These are phyloP conservation scores for Subacronicta megacephala DNA, from an alignment of 2,888 invertebrate genomes.

Conservation along the genomic window DNA sequence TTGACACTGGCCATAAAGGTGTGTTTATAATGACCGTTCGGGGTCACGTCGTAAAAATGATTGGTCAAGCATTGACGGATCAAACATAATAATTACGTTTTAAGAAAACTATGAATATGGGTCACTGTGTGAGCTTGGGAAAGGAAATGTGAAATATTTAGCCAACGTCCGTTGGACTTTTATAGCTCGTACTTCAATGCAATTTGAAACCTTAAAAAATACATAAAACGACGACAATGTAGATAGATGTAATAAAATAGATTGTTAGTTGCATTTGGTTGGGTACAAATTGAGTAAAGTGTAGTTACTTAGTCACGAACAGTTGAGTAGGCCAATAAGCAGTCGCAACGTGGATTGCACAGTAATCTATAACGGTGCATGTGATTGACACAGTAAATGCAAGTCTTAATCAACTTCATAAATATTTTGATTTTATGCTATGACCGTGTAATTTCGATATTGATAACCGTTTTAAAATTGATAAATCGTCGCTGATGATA, in stretches of 20 bases:
- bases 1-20: slow-evolving; percentile 72
- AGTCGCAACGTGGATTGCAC: slow-evolving; percentile 55
- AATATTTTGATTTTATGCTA: slow-evolving; percentile 5
- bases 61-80: slow-evolving; percentile 85
- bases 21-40: slow-evolving; percentile 71
- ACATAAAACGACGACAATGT: slow-evolving; percentile 34
- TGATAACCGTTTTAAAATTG: too few relatives aligned
- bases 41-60: slow-evolving; percentile 80
- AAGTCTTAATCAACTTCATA: slow-evolving; percentile 48
- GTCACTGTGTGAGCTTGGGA: slow-evolving; percentile 83
- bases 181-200: slow-evolving; percentile 21
- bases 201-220: slow-evolving; percentile 30
- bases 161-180: slow-evolving; percentile 44
- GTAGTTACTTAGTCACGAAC: slow-evolving; percentile 43
- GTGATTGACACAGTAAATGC: slow-evolving; percentile 54
- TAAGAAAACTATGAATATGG: slow-evolving; percentile 77
- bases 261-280: slow-evolving; percentile 21
- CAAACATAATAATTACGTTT: slow-evolving; percentile 74
- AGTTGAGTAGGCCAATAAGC: slow-evolving; percentile 50
- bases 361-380: slow-evolving; percentile 58
- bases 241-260: slow-evolving; percentile 24
- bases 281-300: slow-evolving; percentile 27
- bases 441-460: not conserved
- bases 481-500: too few relatives aligned
- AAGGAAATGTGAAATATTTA: slow-evolving; percentile 72